Conservation (phyloP, 2,888 invertebrate species). For the Meganola albula region DNA sequence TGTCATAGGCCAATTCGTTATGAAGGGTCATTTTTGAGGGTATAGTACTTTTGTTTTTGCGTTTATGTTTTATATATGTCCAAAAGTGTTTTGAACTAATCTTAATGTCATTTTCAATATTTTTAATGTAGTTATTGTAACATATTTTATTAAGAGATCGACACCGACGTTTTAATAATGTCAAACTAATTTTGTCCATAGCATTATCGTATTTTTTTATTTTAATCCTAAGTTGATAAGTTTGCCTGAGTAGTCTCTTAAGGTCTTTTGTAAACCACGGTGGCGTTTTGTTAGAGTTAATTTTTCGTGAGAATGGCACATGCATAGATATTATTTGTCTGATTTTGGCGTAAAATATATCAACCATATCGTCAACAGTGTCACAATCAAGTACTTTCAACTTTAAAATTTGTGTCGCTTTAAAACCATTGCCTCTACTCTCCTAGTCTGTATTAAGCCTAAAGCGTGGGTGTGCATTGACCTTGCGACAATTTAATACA, state of each 20-base stretch:
- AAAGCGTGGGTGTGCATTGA: slow-evolving; percentile 42
- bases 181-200: not conserved
- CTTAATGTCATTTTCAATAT: not conserved
- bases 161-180: not conserved
- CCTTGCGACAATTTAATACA: slow-evolving; percentile 49
- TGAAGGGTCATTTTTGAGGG: not conserved
- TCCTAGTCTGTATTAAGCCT: too few species aligned
- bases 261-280: not conserved
- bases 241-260: not conserved
- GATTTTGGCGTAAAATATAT: too few species aligned
- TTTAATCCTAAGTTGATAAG: not conserved
- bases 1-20: not conserved
- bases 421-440: too few species aligned
- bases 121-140: not conserved
- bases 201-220: not conserved
- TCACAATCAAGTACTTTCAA: too few species aligned
- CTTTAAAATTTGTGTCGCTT: too few species aligned
- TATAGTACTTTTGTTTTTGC: not conserved
- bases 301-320: not conserved
- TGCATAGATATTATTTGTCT: too few species aligned
- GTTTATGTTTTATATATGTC: too few species aligned
- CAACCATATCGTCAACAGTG: too few species aligned
- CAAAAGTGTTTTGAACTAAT: not conserved
- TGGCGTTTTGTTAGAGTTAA: not conserved
- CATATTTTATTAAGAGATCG: not conserved